Conservation (phyloP, 2,113 vertebrate species). For the Helogale parvula region DNA sequence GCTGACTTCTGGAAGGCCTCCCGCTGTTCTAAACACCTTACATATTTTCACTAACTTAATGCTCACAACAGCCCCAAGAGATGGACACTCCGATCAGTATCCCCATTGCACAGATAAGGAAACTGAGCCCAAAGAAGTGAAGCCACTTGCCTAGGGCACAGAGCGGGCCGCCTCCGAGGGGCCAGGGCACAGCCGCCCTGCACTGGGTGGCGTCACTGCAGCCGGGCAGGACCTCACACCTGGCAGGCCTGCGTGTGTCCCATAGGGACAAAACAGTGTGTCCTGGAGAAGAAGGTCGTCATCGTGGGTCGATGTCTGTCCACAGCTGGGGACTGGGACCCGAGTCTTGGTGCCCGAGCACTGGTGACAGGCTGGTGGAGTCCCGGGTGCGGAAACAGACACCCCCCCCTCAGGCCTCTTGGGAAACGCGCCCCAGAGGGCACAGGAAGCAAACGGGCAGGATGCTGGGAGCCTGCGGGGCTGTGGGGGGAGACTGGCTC, state of each 20-base stretch:
- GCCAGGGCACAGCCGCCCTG: not conserved
- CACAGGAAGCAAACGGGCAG: not conserved
- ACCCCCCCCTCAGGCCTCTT: too few relatives aligned
- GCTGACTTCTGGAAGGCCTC: not conserved
- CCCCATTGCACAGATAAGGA: not conserved
- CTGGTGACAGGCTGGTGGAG: accelerated
- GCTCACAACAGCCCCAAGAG: not conserved
- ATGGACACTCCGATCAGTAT: accelerated
- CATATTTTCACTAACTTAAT: not conserved
- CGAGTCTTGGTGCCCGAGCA: not conserved
- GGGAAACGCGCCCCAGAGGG: not conserved
- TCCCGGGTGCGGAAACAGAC: too few relatives aligned
- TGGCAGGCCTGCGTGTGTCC: not conserved
- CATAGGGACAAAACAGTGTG: slow-evolving; percentile 28
- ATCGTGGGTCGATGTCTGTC: not conserved
- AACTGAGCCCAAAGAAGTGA: not conserved
- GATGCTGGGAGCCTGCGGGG: not conserved
- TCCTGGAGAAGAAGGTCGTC: not conserved
- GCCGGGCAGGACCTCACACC: not conserved
- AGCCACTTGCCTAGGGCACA: not conserved
- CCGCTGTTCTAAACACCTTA: not conserved
- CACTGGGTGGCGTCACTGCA: not conserved
- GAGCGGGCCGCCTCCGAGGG: not conserved
- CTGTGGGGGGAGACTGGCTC: not conserved
- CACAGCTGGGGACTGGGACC: not conserved